Conservation (phyloP, 2,797 vertebrate genomes). For the Liasis olivaceus region DNA sequence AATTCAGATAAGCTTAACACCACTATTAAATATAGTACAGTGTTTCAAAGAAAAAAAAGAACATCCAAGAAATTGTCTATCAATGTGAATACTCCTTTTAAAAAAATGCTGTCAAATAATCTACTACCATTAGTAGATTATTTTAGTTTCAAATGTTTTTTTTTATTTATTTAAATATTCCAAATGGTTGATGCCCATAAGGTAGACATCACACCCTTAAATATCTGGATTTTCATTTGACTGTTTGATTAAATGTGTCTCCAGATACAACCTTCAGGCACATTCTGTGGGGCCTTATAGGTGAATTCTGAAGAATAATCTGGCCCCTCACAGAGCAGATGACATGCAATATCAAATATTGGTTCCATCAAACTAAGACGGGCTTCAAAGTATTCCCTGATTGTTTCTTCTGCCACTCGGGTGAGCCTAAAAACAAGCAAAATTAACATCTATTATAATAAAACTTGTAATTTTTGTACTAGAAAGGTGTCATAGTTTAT, state of each 20-base stretch:
- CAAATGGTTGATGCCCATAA: not conserved
- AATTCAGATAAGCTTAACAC: not conserved
- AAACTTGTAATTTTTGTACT: not conserved
- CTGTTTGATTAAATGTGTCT: not conserved
- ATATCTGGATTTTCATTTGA: not conserved
- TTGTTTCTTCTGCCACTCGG: conserved; percentile 90
- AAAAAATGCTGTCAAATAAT: not conserved
- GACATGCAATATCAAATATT: conserved; percentile 91
- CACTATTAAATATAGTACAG: not conserved
- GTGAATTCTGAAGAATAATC: conserved; percentile 91
- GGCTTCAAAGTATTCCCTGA: conserved; percentile 90
- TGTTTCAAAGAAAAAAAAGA: not conserved
- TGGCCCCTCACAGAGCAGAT: conserved; percentile 93
- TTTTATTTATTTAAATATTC: not conserved
- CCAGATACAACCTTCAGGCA: conserved; percentile 82
- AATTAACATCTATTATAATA: not conserved
- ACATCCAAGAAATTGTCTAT: not conserved
- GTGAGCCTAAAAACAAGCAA: conserved; percentile 77
- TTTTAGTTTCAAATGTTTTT: not conserved
- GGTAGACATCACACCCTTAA: not conserved
- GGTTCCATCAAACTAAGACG: conserved; percentile 89
- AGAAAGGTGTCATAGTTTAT: not conserved
- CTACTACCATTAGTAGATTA: not conserved
- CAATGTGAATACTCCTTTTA: not conserved
- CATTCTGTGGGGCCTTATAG: conserved; percentile 85